A percentile compares a stretch with the other conserved stretches of the same genome.
Evolutionary conservation across 2,113 vertebrate species (phyloP).

Genomic region (Tapirus terrestris): DNA sequence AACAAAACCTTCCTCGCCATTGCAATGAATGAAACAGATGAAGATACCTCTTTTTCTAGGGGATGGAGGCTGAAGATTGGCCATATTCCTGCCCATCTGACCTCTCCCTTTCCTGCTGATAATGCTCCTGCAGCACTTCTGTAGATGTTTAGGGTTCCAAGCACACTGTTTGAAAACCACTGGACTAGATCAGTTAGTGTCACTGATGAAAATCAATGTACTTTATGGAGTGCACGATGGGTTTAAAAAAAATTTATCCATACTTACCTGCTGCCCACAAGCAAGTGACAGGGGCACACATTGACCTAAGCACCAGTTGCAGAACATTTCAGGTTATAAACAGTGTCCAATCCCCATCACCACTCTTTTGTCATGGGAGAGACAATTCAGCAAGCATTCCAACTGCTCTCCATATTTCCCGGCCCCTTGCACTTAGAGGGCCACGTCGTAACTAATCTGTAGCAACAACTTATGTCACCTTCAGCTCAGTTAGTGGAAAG

Average conservation of each 20-base stretch:
- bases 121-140: no score
- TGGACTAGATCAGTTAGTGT: neutral
- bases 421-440: neutral
- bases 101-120: neutral
- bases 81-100: no score
- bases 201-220: neutral
- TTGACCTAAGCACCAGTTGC: accelerated
- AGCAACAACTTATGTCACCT: neutral
- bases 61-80: no score
- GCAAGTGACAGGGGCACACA: neutral
- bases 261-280: neutral
- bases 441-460: neutral
- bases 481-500: neutral
- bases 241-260: neutral
- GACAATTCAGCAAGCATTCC: neutral
- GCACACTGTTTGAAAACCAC: neutral
- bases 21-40: neutral
- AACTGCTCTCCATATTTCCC: neutral
- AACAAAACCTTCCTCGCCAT: neutral
- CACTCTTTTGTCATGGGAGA: neutral
- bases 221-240: neutral
- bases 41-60: neutral
- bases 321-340: neutral
- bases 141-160: no score
- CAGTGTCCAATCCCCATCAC: no score